Base-by-base conservation (phyloP, 2,797 vertebrate genomes). In the Sciaenops ocellatus region DNA sequence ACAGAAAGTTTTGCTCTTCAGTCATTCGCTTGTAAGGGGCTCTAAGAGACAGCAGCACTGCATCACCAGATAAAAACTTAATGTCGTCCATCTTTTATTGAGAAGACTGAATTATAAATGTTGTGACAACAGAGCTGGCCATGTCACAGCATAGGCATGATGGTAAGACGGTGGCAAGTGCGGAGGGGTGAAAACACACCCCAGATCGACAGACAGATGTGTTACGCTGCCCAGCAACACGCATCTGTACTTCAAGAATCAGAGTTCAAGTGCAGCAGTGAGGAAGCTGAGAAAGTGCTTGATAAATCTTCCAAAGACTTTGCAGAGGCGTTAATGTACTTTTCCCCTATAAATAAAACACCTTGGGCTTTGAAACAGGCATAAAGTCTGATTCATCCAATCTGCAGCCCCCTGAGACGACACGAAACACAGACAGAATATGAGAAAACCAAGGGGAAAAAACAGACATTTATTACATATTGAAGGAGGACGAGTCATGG, bases 61-160 rank as follows among this genome's bases (percentile, higher is more conserved):
- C 91, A 88, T 90, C 84, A 80, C 80, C 73, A n/a, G 78, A 94
- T 94, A 61, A 94, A 95, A 94, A 85, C 82, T 93, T 94, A 92
- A 94, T 94, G 91, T 56, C 20, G 15, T 38, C 11, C 85, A 93
- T 94, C 67, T 88, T 90, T 94, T 92, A 94, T 94, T 93, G 83
- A 94, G 89, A 85, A 50, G 71, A 41, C 80, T 93, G 85, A 94
- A 94, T 94, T 93, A 89, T 94, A 82, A 90, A 95, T 93, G 90
- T 54, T 4, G 64, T 79, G 89, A 91, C 86, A 90, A 91, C 87
- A 72, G 84, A 87, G 85, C 74, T 16, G 76, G 80, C 83, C 84
- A 75, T 93, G 91, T 93, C 91, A 87, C 84, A 86, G 79, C 82
- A 80, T 63, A 79, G 84, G 75, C 85, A 77, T 24, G 77, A 81